Base-by-base conservation (phyloP, 1,140 invertebrate genomes). In the Nasonia longicornis region DNA sequence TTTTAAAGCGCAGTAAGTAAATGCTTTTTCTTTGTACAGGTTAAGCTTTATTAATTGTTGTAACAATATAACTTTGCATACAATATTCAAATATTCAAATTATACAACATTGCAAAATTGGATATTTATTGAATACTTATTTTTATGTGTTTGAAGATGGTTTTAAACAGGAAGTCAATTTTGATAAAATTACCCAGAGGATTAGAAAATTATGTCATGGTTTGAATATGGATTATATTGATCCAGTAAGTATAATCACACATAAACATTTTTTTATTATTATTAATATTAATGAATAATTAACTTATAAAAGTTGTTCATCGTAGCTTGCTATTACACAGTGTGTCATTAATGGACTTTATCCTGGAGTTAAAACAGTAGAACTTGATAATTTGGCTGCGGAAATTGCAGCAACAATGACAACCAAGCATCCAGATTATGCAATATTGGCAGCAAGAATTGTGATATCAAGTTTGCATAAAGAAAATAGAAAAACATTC, bases 381-480 rank as follows among this genome's bases (percentile, higher is more conserved):
- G 97, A 99, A 89, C 91, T 99, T 84, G 98, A 99, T 91, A 99
- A 99, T 90, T 91, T 99, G 79, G 97, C 98, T 77, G 98, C 98
- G 1, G 98, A 99, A 92, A 99, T 96, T 82, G 96, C 97, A 64
- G 98, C 98, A 22, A 97, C 95, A 29, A 96, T 99, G 95, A 98
- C 98, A 0, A 98, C 96, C 8, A 95, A 96, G 87, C 98, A 99
- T 92, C 96, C 98, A 0, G 98, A 99, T 92, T 99, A 99, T 93
- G 98, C 98, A 10, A 93, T 97, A 81, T 92, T 99, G 67, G 98
- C 98, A 80, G 98, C 97, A 29, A 93, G 98, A 84, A 97, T 99
- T 88, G 98, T 97, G 70, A 94, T 99, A 4, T 98, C 98, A 8
- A 99, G 99, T 92, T 92, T 99, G 66, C 98, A 99, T 87, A 99